These are phyloP conservation scores for Hypomesus transpacificus DNA, from an alignment of 2,113 vertebrate species.

Conservation along the genomic window DNA sequence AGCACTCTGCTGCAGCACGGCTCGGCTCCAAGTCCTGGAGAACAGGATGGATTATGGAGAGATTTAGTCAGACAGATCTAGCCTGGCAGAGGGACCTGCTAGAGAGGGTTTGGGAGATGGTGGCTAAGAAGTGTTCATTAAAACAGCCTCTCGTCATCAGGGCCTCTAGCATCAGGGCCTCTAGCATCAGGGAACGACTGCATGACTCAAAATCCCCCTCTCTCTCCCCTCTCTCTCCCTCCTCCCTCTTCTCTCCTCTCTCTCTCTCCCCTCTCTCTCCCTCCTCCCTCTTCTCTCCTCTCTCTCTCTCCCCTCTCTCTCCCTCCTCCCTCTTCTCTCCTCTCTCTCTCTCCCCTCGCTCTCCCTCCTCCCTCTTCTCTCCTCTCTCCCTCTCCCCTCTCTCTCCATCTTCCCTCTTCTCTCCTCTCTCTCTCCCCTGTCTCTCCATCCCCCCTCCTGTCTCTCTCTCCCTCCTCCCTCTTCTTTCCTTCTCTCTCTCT, in stretches of 20 bases:
- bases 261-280: neutral
- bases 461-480: too few species aligned
- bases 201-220: too few species aligned
- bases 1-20: too few species aligned
- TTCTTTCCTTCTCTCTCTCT: constrained; percentile 3
- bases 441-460: too few species aligned
- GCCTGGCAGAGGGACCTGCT: constrained; percentile 8
- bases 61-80: constrained; percentile 13
- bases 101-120: neutral
- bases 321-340: too few species aligned
- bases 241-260: neutral
- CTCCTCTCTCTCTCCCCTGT: neutral
- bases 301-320: too few species aligned
- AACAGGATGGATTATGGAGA: neutral
- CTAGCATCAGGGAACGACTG: too few species aligned
- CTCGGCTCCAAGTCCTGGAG: too few species aligned
- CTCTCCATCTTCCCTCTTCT: neutral
- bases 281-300: too few species aligned
- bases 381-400: neutral
- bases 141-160: neutral
- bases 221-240: constrained; percentile 12
- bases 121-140: constrained; percentile 7
- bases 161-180: too few species aligned
- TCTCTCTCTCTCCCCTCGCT: neutral
- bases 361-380: neutral